These are phyloP conservation scores for Parnassius smintheus DNA, from an alignment of 2,888 invertebrate genomes.

Conservation along the genomic window DNA sequence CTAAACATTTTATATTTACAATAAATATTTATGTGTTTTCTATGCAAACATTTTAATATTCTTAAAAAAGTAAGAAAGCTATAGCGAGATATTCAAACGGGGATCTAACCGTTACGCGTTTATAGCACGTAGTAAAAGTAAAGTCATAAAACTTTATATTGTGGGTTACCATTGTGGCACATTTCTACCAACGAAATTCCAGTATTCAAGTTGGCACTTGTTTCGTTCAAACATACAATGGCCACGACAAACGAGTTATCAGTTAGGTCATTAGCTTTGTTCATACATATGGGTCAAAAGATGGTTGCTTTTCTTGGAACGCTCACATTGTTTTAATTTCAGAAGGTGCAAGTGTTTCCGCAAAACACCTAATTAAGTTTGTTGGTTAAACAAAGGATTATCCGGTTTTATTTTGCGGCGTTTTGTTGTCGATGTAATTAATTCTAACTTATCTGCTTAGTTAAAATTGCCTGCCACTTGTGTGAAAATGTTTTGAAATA, in stretches of 20 bases:
- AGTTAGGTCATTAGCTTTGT: slow-evolving; percentile 13
- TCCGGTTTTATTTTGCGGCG: slow-evolving; percentile 31
- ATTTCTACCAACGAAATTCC: slow-evolving; percentile 25
- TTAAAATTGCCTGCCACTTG: neutral
- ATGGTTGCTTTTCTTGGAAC: slow-evolving; percentile 41
- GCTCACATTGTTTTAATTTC: slow-evolving; percentile 33
- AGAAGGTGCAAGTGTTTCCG: slow-evolving; percentile 32
- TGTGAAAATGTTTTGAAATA: neutral
- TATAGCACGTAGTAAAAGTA: slow-evolving; percentile 39
- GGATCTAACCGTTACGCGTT: slow-evolving; percentile 48
- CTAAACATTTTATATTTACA: neutral
- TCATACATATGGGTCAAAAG: slow-evolving; percentile 26
- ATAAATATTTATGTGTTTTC: too few relatives aligned
- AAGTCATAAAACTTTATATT: slow-evolving; percentile 53
- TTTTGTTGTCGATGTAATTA: slow-evolving; percentile 19
- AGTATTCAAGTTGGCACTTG: slow-evolving; percentile 42
- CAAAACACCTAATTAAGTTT: slow-evolving; percentile 32
- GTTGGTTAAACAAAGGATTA: slow-evolving; percentile 57
- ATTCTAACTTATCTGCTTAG: slow-evolving; percentile 4
- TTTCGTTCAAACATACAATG: slow-evolving; percentile 28
- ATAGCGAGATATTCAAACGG: slow-evolving; percentile 3
- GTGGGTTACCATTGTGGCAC: slow-evolving; percentile 43
- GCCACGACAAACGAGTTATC: slow-evolving; percentile 18
- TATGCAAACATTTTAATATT: too few relatives aligned
- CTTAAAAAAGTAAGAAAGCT: neutral